phyloP scores from a whole-genome alignment of 2,113 vertebrate genomes.

The Ammodramus savannarum region DNA sequence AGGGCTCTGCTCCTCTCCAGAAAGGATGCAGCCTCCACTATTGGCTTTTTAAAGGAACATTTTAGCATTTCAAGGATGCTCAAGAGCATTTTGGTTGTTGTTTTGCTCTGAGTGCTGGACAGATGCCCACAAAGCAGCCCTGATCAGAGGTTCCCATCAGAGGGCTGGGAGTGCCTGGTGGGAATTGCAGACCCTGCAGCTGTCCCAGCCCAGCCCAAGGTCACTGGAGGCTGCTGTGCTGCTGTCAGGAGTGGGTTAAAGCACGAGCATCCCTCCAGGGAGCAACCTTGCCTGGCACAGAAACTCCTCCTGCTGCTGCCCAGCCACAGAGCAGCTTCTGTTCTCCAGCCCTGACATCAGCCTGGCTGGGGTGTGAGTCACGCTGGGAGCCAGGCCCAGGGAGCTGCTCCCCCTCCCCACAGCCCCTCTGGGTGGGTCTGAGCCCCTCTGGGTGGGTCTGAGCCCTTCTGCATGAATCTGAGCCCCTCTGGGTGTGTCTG shows the following conservation, averaged over 20 bases:
- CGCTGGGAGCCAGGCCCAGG: background rate
- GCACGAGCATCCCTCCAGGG: background rate
- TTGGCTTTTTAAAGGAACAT: background rate
- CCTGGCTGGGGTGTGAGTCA: background rate
- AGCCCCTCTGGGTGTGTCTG: accelerated
- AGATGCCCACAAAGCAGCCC: background rate
- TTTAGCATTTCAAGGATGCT: background rate
- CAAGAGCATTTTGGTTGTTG: background rate
- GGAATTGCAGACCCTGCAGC: background rate
- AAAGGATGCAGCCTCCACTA: background rate
- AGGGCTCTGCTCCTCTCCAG: background rate
- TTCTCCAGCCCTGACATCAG: slow-evolving; percentile 35
- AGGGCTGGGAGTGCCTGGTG: background rate
- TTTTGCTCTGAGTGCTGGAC: background rate
- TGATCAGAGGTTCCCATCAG: background rate
- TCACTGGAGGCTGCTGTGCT: background rate
- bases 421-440: accelerated
- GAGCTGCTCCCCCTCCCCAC: background rate
- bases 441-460: accelerated
- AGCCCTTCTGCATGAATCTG: background rate
- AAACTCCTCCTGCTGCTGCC: background rate
- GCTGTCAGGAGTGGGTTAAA: slow-evolving; percentile 5
- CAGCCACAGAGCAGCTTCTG: slow-evolving; percentile 23
- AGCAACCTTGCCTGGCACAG: slow-evolving; percentile 29
- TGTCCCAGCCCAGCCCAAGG: background rate